Evolutionary conservation across 1,140 invertebrate genomes (phyloP).

Genomic region (Aradophagus sp.): DNA sequence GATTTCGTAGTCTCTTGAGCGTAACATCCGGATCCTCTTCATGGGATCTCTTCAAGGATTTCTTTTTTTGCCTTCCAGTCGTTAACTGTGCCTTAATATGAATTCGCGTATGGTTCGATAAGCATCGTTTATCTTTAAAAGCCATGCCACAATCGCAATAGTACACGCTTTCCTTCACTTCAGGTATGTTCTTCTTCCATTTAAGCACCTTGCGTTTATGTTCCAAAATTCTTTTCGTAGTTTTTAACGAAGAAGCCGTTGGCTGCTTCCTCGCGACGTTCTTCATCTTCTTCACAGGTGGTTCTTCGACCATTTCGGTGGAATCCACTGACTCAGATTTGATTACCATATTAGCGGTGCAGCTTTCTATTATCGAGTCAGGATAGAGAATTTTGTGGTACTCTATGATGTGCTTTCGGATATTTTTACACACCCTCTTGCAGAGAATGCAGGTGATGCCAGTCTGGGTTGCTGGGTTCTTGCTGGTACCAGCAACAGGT

Average conservation of each 20-base stretch:
- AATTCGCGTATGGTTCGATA: conserved; percentile 11
- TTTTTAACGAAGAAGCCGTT: no score
- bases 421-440: conserved; percentile 56
- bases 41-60: background rate
- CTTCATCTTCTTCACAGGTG: no score
- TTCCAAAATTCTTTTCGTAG: no score
- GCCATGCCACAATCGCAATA: no score
- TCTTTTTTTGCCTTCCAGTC: background rate
- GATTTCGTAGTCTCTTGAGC: background rate
- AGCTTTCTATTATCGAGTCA: conserved; percentile 42
- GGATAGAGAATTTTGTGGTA: conserved; percentile 68
- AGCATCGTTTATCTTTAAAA: background rate
- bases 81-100: conserved; percentile 5
- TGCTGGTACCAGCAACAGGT: no score
- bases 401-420: conserved; percentile 63
- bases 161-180: no score
- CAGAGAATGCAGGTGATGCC: conserved; percentile 62
- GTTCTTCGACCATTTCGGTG: no score
- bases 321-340: no score
- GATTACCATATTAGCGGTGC: conserved; percentile 19
- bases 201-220: no score
- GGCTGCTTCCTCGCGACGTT: no score
- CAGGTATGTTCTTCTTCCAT: no score
- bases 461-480: background rate
- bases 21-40: conserved; percentile 7